phyloP scores from a whole-genome alignment of 23 tunicate species.

The Trididemnum nubilum region DNA sequence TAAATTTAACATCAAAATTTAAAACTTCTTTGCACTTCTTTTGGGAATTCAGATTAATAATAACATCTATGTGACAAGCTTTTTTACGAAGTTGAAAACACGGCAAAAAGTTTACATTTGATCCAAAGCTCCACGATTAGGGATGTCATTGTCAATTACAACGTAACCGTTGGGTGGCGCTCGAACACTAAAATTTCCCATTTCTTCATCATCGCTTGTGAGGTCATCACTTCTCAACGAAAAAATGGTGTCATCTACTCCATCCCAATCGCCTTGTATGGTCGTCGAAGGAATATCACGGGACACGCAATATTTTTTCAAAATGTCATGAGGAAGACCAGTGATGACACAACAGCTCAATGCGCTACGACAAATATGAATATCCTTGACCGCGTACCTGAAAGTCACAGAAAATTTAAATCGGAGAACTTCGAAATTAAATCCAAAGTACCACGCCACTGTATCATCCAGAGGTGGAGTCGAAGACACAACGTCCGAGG shows the following conservation, averaged over 20 bases:
- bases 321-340: slow-evolving; percentile 59
- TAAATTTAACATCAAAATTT: no score
- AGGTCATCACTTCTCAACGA: slow-evolving; percentile 4
- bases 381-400: slow-evolving; percentile 81
- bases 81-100: no score
- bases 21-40: no score
- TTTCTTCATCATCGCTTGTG: slow-evolving; percentile 16
- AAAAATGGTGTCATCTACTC: not conserved
- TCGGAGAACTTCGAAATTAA: not conserved
- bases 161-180: no score
- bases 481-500: no score
- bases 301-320: slow-evolving; percentile 59
- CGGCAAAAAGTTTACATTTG: no score
- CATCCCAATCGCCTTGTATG: not conserved
- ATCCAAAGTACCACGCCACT: no score
- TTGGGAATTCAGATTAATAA: no score
- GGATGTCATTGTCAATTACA: no score
- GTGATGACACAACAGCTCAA: slow-evolving; percentile 81
- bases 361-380: slow-evolving; percentile 84
- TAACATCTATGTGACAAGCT: no score
- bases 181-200: not conserved
- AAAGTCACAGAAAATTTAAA: not conserved
- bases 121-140: no score
- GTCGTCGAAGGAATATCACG: slow-evolving; percentile 45
- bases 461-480: no score